These are phyloP conservation scores for Odontomyia ornata DNA, from an alignment of 2,888 invertebrate genomes.

Conservation along the genomic window DNA sequence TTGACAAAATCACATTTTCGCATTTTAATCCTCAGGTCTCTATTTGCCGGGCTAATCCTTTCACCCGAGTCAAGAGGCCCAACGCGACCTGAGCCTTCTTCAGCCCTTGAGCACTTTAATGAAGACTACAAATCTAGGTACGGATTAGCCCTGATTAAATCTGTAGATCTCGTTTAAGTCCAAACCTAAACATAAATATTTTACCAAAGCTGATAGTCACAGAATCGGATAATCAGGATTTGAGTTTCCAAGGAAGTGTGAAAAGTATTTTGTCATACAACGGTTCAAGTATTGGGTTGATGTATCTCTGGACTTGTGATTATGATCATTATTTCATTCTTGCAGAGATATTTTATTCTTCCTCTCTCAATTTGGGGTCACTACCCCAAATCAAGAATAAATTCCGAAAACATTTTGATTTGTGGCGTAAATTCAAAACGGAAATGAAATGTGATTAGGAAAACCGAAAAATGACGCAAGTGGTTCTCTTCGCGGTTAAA, in stretches of 20 bases:
- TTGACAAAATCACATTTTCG: conserved; percentile 35
- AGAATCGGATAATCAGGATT: conserved; percentile 23
- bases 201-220: conserved; percentile 31
- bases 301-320: too few species aligned
- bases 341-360: too few species aligned
- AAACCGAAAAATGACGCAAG: neutral
- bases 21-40: conserved; percentile 37
- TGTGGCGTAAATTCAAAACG: neutral
- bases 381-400: neutral
- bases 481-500: neutral
- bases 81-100: neutral
- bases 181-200: conserved; percentile 40
- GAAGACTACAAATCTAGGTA: conserved; percentile 26
- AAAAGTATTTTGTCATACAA: neutral
- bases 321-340: too few species aligned
- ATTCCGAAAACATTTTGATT: neutral
- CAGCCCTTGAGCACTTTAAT: conserved; percentile 22
- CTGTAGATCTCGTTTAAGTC: conserved; percentile 35
- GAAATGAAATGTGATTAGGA: conserved; percentile 2
- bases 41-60: conserved; percentile 28
- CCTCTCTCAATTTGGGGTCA: too few species aligned
- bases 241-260: conserved; percentile 7
- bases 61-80: conserved; percentile 15
- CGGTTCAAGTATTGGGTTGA: too few species aligned
- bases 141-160: conserved; percentile 39